These are phyloP conservation scores for Caprella mutica DNA, from an alignment of 2,888 invertebrate genomes.

Conservation along the genomic window DNA sequence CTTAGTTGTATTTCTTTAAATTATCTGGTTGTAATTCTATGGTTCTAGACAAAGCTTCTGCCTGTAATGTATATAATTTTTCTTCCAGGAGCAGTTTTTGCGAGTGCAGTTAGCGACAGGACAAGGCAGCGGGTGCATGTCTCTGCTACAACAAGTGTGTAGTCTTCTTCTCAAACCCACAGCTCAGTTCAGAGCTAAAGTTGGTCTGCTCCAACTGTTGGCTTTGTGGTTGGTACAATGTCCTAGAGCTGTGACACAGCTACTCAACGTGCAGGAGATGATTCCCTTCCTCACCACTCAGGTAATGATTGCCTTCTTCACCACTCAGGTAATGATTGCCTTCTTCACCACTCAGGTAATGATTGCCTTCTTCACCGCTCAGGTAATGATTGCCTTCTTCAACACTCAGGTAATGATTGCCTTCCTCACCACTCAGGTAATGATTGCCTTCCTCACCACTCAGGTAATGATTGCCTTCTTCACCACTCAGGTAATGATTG, in stretches of 20 bases:
- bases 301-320: too few relatives aligned
- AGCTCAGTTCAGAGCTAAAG: conserved; percentile 59
- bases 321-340: too few relatives aligned
- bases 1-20: too few relatives aligned
- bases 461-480: too few relatives aligned
- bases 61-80: background rate
- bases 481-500: too few relatives aligned
- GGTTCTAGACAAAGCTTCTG: background rate
- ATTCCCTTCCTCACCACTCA: conserved; percentile 69
- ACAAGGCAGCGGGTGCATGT: conserved; percentile 70
- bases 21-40: too few relatives aligned
- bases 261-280: conserved; percentile 65
- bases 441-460: too few relatives aligned
- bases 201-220: conserved; percentile 81
- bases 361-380: too few relatives aligned
- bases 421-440: too few relatives aligned
- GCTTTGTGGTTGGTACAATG: conserved; percentile 79
- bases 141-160: conserved; percentile 79
- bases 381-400: too few relatives aligned
- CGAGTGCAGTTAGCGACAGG: conserved; percentile 80
- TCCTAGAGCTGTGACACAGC: conserved; percentile 65
- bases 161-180: conserved; percentile 57
- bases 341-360: too few relatives aligned
- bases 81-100: conserved; percentile 52
- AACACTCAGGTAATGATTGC: too few relatives aligned